phyloP scores from a whole-genome alignment of 2,888 invertebrate species.

The Hofmannophila pseudospretella region DNA sequence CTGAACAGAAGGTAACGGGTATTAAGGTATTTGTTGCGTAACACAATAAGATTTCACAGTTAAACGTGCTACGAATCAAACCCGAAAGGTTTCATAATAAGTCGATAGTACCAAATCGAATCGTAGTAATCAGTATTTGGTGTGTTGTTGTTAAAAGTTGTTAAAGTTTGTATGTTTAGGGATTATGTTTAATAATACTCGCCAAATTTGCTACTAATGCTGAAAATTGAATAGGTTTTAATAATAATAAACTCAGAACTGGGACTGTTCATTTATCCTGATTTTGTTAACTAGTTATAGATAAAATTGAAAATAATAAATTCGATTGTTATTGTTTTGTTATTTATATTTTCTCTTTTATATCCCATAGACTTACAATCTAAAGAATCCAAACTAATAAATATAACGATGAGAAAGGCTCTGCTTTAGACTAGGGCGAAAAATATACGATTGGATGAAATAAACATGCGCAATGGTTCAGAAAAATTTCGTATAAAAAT shows the following conservation, averaged over 20 bases:
- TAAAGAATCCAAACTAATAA: too few species aligned
- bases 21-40: slow-evolving; percentile 54
- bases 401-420: too few species aligned
- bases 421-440: too few species aligned
- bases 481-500: too few species aligned
- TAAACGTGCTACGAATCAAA: slow-evolving; percentile 29
- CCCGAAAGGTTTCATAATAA: slow-evolving; percentile 34
- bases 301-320: slow-evolving; percentile 37
- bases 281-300: slow-evolving; percentile 73
- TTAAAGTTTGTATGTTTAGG: neutral
- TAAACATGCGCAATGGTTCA: too few species aligned
- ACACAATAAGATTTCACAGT: slow-evolving; percentile 59
- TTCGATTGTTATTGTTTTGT: slow-evolving; percentile 32
- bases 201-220: slow-evolving; percentile 14
- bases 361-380: slow-evolving; percentile 13
- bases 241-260: slow-evolving; percentile 1
- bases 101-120: slow-evolving; percentile 19
- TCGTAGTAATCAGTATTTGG: slow-evolving; percentile 1
- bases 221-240: neutral
- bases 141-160: too few species aligned
- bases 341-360: slow-evolving; percentile 12
- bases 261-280: slow-evolving; percentile 28
- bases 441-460: too few species aligned
- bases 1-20: slow-evolving; percentile 50
- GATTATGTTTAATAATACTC: neutral